phyloP scores from a whole-genome alignment of 1,140 invertebrate genomes.

The Fopius arisanus region DNA sequence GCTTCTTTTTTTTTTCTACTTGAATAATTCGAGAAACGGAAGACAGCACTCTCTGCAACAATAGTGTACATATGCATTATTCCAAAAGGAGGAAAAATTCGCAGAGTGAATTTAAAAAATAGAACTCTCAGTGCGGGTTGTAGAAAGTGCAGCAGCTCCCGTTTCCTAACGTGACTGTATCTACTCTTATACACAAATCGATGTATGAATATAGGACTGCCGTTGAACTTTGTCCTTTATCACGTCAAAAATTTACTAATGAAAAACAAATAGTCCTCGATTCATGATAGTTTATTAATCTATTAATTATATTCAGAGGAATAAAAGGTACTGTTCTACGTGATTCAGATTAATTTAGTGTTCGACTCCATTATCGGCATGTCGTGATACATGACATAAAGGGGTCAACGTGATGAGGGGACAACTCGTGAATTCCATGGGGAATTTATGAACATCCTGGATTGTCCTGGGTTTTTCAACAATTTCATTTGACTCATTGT shows the following conservation, averaged over 20 bases:
- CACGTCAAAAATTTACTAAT: not conserved
- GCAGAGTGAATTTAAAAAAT: not conserved
- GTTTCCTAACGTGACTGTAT: not conserved
- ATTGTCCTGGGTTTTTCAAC: not conserved
- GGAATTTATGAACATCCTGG: not conserved
- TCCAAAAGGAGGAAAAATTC: not conserved
- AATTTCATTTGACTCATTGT: not conserved
- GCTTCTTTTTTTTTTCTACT: not conserved
- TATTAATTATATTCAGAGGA: too few relatives aligned
- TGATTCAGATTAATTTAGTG: too few relatives aligned
- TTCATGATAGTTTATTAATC: too few relatives aligned
- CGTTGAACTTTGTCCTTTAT: not conserved
- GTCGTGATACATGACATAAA: too few relatives aligned
- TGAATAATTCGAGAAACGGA: not conserved
- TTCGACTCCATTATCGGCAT: too few relatives aligned
- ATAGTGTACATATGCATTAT: not conserved
- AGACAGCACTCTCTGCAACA: not conserved
- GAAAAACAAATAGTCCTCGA: too few relatives aligned
- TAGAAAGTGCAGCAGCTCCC: not conserved
- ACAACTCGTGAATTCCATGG: not conserved
- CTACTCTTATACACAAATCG: not conserved
- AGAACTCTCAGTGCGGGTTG: not conserved
- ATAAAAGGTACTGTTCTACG: too few relatives aligned
- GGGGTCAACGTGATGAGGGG: too few relatives aligned
- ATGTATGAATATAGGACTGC: conserved; percentile 1